A percentile compares a stretch with the other conserved stretches of the same genome.
These are phyloP conservation scores for Helicorthomorpha holstii DNA, from an alignment of 1,140 invertebrate species.

Conservation along the genomic window DNA sequence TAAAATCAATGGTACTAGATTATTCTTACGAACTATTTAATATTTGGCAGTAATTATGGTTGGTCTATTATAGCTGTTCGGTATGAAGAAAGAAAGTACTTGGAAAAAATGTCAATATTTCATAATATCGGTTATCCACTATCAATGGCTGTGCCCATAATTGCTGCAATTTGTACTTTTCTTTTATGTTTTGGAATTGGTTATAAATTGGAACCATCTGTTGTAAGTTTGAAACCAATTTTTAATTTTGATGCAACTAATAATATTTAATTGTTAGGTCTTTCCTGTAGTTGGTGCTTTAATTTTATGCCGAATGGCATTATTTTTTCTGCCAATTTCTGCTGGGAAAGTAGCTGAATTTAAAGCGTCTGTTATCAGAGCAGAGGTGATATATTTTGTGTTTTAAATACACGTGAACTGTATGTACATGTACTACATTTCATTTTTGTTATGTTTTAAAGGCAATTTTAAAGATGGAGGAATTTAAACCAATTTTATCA, in stretches of 20 bases:
- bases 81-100: slow-evolving; percentile 31
- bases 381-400: not conserved
- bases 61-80: slow-evolving; percentile 30
- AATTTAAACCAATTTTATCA: not conserved
- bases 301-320: not conserved
- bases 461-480: not conserved
- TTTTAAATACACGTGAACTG: not conserved
- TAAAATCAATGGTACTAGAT: not conserved
- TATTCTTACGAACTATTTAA: not conserved
- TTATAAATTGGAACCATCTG: slow-evolving; percentile 37
- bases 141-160: slow-evolving; percentile 39
- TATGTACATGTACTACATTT: not conserved
- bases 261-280: not conserved
- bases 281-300: not conserved
- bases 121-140: slow-evolving; percentile 42
- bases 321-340: not conserved
- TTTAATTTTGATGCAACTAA: not conserved
- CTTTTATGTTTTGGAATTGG: slow-evolving; percentile 39
- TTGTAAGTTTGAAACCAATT: slow-evolving; percentile 28
- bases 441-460: not conserved
- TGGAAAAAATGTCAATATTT: slow-evolving; percentile 39
- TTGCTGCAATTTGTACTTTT: slow-evolving; percentile 43
- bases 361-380: not conserved
- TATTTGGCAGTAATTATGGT: not conserved
- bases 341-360: not conserved